Percentiles rank a stretch among this genome's conserved stretches.
Evolutionary conservation across 2,113 vertebrate genomes (phyloP).

Genomic region (Microcebus ravelobensis): DNA sequence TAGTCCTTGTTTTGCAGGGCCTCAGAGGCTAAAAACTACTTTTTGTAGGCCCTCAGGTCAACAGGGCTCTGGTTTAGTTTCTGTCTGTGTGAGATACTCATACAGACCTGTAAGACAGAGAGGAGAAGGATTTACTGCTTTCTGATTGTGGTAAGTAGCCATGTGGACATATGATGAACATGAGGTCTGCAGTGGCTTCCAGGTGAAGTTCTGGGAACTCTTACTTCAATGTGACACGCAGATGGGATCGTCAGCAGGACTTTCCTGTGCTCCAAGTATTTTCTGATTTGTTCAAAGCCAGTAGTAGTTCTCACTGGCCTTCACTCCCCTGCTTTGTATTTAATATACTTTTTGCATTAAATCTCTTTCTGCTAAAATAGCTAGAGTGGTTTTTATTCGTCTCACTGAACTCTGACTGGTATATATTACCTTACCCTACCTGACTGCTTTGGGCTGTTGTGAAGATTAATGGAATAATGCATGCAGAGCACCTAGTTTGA

Average conservation of each 20-base stretch:
- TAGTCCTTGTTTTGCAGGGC: background rate
- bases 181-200: background rate
- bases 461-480: background rate
- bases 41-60: background rate
- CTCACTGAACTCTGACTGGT: background rate
- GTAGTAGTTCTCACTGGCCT: background rate
- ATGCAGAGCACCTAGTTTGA: background rate
- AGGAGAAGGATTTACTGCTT: background rate
- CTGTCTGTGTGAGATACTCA: background rate
- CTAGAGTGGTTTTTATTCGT: background rate
- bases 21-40: background rate
- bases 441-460: background rate
- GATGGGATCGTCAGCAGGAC: background rate
- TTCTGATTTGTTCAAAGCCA: background rate
- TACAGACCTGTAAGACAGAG: background rate
- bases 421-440: background rate
- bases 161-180: fast-evolving
- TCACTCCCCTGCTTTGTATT: background rate
- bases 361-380: background rate
- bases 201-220: background rate
- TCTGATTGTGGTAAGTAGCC: background rate
- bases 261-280: background rate
- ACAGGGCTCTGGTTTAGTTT: background rate
- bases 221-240: background rate
- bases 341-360: background rate